phyloP scores from a whole-genome alignment of 2,113 vertebrate species.

The Xiphophorus couchianus region DNA sequence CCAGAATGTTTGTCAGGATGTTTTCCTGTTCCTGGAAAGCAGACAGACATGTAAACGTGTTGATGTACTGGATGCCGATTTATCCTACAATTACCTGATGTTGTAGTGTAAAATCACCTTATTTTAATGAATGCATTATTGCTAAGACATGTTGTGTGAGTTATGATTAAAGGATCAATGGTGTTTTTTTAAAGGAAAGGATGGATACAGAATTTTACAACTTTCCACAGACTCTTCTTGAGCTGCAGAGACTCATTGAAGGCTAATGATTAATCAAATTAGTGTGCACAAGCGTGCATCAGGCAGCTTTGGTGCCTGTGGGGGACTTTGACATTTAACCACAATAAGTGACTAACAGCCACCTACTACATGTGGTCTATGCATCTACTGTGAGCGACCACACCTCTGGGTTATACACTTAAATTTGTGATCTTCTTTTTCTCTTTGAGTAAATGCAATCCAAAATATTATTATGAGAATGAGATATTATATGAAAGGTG shows the following conservation, averaged over 20 bases:
- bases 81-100: too few relatives aligned
- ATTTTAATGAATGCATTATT: not conserved
- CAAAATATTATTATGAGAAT: not conserved
- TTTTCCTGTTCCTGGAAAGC: too few relatives aligned
- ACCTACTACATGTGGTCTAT: slow-evolving; percentile 22
- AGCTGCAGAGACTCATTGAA: slow-evolving; percentile 20
- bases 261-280: slow-evolving; percentile 71
- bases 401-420: slow-evolving; percentile 20
- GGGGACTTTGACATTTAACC: slow-evolving; percentile 66
- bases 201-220: not conserved
- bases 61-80: too few relatives aligned
- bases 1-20: too few relatives aligned
- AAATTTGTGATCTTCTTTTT: not conserved
- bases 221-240: slow-evolving; percentile 10
- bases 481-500: not conserved
- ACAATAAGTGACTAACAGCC: slow-evolving; percentile 35
- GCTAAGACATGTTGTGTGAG: not conserved
- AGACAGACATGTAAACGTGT: too few relatives aligned
- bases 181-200: not conserved
- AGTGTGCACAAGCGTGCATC: slow-evolving; percentile 49
- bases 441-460: not conserved
- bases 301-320: slow-evolving; percentile 32
- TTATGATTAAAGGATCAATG: not conserved
- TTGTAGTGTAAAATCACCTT: not conserved
- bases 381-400: slow-evolving; percentile 26